A percentile compares a stretch with the other conserved stretches of the same genome.
Evolutionary conservation across 2,797 vertebrate genomes (phyloP).

Genomic region (Karalla daura): DNA sequence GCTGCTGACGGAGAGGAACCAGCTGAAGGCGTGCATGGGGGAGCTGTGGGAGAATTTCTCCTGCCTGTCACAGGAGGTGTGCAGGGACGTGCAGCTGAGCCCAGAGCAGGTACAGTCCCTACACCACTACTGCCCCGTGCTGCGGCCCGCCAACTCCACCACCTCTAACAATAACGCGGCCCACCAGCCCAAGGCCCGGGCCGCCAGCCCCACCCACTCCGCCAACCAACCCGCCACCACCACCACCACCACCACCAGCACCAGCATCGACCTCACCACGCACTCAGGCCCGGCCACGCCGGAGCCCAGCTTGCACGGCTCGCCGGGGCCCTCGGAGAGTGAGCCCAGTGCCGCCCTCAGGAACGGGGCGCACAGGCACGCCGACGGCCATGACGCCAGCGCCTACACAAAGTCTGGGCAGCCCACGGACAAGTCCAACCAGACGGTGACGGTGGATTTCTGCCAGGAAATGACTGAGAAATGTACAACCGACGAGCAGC

Average conservation of each 20-base stretch:
- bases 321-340: conserved; percentile 84
- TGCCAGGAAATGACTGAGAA: conserved; percentile 99
- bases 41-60: conserved; percentile 99
- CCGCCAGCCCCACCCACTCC: too few species aligned
- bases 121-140: conserved; percentile 95
- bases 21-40: conserved; percentile 98
- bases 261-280: conserved; percentile 89
- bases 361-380: conserved; percentile 82
- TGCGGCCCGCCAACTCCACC: conserved; percentile 88
- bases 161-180: conserved; percentile 67
- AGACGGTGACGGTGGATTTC: conserved; percentile 98
- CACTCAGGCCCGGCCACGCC: conserved; percentile 84
- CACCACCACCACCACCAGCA: conserved; percentile 67
- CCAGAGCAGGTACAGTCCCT: conserved; percentile 97
- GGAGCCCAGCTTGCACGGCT: conserved; percentile 86
- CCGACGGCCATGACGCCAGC: conserved; percentile 82
- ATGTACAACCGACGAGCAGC: conserved; percentile 98
- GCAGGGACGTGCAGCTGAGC: conserved; percentile 94
- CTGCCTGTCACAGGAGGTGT: conserved; percentile 98
- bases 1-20: conserved; percentile 96
- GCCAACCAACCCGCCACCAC: conserved; percentile 73
- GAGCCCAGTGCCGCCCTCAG: conserved; percentile 78
- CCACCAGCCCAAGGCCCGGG: conserved; percentile 69
- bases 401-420: conserved; percentile 87
- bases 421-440: conserved; percentile 89